phyloP scores from a whole-genome alignment of 2,888 invertebrate genomes.

The Drosophila algonquin region DNA sequence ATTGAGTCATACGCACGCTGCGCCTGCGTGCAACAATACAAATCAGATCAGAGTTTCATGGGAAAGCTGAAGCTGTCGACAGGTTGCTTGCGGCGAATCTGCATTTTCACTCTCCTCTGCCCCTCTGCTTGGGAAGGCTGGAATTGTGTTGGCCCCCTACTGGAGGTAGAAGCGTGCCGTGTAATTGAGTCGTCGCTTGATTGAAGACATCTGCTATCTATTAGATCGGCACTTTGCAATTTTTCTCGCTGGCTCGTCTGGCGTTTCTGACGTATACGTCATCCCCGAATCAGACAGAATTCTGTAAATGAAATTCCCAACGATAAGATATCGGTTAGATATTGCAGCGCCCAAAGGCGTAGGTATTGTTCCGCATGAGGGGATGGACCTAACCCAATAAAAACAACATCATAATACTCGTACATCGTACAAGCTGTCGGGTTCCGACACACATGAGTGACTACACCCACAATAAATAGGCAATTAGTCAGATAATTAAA shows the following conservation, averaged over 20 bases:
- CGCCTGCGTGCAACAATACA: no score
- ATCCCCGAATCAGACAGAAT: slow-evolving; percentile 40
- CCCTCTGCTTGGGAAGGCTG: neutral
- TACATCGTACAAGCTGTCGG: slow-evolving; percentile 2
- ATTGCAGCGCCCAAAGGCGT: slow-evolving; percentile 9
- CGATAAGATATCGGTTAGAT: slow-evolving; percentile 59
- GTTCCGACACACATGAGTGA: slow-evolving; percentile 22
- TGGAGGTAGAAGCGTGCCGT: slow-evolving; percentile 1
- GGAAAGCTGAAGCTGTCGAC: slow-evolving; percentile 36
- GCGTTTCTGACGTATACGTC: slow-evolving; percentile 31
- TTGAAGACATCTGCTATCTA: slow-evolving; percentile 50
- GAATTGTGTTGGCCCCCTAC: slow-evolving; percentile 6
- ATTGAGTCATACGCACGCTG: no score
- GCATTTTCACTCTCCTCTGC: slow-evolving; percentile 1
- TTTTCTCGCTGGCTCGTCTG: slow-evolving; percentile 31
- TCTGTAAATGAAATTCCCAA: slow-evolving; percentile 38
- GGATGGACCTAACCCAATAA: slow-evolving; percentile 34
- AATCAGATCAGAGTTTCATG: slow-evolving; percentile 10
- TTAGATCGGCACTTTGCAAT: slow-evolving; percentile 39
- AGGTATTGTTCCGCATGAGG: neutral
- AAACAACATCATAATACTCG: slow-evolving; percentile 12
- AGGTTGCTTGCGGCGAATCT: neutral
- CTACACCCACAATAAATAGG: slow-evolving; percentile 31
- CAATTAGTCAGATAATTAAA: slow-evolving; percentile 41
- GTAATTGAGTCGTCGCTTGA: slow-evolving; percentile 40